Conservation (phyloP, 2,888 invertebrate genomes). For the Malthinus flaveolus region DNA sequence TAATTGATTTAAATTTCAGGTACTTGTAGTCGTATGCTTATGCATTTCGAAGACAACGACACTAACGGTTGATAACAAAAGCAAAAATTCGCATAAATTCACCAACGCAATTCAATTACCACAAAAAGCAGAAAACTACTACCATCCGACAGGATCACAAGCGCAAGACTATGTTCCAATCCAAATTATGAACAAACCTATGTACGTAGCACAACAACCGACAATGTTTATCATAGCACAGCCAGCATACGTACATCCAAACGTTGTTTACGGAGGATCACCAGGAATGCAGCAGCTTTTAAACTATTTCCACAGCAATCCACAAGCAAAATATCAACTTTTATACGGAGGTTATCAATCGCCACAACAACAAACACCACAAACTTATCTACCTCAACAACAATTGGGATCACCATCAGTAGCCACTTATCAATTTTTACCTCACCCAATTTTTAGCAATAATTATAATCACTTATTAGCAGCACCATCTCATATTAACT, state of each 20-base stretch:
- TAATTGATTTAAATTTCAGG: conserved; percentile 22
- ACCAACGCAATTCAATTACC: conserved; percentile 32
- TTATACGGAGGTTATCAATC: conserved; percentile 34
- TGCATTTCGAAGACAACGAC: conserved; percentile 12
- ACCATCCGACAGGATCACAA: conserved; percentile 13
- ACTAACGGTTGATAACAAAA: conserved; percentile 21
- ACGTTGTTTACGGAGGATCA: conserved; percentile 37
- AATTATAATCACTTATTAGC: conserved; percentile 15
- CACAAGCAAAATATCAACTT: conserved; percentile 44
- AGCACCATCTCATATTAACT: conserved; percentile 8
- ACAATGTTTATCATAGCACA: conserved; percentile 52
- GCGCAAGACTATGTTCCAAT: conserved; percentile 14
- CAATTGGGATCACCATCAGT: conserved; percentile 21
- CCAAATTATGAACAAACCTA: conserved; percentile 25
- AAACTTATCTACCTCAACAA: conserved; percentile 35
- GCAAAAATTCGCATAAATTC: conserved; percentile 23
- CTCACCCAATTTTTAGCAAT: conserved; percentile 11
- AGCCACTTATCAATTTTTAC: conserved; percentile 27
- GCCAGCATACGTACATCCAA: conserved; percentile 45
- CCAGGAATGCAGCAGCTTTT: conserved; percentile 42
- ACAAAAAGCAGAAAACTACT: conserved; percentile 34
- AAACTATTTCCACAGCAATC: conserved; percentile 47
- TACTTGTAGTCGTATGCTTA: conserved; percentile 24
- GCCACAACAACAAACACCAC: conserved; percentile 21
- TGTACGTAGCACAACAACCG: conserved; percentile 33